Percentiles rank a stretch among this genome's conserved stretches.
phyloP scores from a whole-genome alignment of 2,888 invertebrate species.

The Scaeva pyrastri region DNA sequence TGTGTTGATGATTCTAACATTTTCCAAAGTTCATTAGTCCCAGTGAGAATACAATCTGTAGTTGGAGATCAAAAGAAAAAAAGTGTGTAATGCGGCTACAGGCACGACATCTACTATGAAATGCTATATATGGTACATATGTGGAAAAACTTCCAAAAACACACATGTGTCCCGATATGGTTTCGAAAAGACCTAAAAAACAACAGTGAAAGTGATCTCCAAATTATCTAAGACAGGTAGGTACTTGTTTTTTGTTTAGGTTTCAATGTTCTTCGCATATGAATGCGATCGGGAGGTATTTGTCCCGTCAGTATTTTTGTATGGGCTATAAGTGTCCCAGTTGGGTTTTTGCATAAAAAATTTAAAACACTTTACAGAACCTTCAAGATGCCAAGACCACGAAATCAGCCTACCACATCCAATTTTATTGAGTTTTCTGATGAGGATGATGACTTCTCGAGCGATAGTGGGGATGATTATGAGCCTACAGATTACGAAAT shows the following conservation, averaged over 20 bases:
- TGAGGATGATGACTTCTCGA: constrained; percentile 10
- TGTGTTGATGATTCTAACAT: no score
- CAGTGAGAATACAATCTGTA: no score
- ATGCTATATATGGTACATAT: no score
- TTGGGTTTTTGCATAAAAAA: constrained; percentile 17
- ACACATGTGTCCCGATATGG: no score
- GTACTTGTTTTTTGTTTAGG: not conserved
- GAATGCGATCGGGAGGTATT: constrained; percentile 6
- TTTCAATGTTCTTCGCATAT: not conserved
- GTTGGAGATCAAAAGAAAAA: no score
- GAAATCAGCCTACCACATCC: not conserved
- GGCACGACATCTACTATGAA: no score
- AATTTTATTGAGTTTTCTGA: constrained; percentile 5
- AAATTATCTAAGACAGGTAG: not conserved
- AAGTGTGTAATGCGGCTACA: no score
- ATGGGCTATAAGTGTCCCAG: constrained; percentile 36
- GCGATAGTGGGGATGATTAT: constrained; percentile 1
- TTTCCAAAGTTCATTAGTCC: no score
- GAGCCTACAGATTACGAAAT: constrained; percentile 18
- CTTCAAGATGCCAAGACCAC: constrained; percentile 9
- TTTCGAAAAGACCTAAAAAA: no score
- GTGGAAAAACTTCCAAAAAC: no score
- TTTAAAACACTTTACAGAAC: not conserved
- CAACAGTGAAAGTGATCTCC: not conserved
- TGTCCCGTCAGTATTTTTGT: constrained; percentile 30